Evolutionary conservation across 2,888 invertebrate species (phyloP), one percentile per base, ranked within the genome.

Genomic region (Hipparchia sbordonii): DNA sequence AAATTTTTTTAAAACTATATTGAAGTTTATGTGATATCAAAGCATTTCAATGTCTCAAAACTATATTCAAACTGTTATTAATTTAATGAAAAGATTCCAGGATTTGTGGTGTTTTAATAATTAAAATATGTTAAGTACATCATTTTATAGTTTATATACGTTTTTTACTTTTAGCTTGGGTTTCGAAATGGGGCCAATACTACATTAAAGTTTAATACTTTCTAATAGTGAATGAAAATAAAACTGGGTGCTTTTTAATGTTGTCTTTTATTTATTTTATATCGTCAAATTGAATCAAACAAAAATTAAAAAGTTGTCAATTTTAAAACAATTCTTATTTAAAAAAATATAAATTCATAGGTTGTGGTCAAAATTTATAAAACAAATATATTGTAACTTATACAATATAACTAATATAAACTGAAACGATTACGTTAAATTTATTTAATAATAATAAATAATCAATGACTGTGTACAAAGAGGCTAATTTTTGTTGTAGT

Each of bases 171-270:
- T 45, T 56, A 33, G 39, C 8, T n/a, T 13, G 67, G 10, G 67
- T 12, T 67, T 67, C 33, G 57, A n/a, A 56, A 59, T 65, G 76
- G 76, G 75, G 67, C 70, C 75, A 75, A 75, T 68, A 72, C 72
- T 56, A 66, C 63, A 56, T 72, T 65, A 71, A 48, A 70, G 45
- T 74, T 48, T 72, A 72, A 39, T 56, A 33, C 10, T 70, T 70
- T 6, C 67, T 60, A 54, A 5, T 10, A 71, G 23, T 62, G 63
- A 72, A 23, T 56, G 63, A 71, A 52, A 77, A 75, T 77, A 75
- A 76, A 75, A 48, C 23, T 71, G 71, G 76, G 75, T 75, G 67
- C 72, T 75, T 75, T 74, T 66, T 8, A 61, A 67, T 62, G 33
- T 59, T 46, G 56, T 54, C 66, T 74, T 72, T 46, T 46, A 51